Evolutionary conservation across 2,888 invertebrate genomes (phyloP).

Genomic region (Abscondita cerata): DNA sequence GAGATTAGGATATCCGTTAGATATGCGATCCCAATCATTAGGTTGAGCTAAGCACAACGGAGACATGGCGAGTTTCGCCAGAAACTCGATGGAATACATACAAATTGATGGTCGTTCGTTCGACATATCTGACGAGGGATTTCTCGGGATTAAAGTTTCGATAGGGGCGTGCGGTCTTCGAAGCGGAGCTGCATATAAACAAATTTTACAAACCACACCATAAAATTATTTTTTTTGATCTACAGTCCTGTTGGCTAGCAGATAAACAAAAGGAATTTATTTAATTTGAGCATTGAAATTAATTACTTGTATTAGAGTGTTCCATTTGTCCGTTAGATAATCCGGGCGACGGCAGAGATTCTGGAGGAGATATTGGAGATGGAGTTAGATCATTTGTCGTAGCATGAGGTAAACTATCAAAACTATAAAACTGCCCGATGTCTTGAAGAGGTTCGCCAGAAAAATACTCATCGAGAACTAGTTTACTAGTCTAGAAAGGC

Average conservation of each 20-base stretch:
- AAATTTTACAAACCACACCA: conserved; percentile 15
- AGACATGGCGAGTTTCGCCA: conserved; percentile 63
- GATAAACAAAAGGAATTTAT: background rate
- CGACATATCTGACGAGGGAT: conserved; percentile 36
- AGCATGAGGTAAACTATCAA: conserved; percentile 56
- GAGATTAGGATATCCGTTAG: conserved; percentile 61
- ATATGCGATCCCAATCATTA: conserved; percentile 62
- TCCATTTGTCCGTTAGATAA: conserved; percentile 45
- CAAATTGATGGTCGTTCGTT: conserved; percentile 23
- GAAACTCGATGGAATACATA: conserved; percentile 58
- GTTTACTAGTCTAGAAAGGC: conserved; percentile 78
- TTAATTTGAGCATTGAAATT: background rate
- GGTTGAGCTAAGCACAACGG: conserved; percentile 63
- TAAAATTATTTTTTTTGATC: conserved; percentile 9
- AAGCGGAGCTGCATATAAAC: conserved; percentile 42
- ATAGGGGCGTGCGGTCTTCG: conserved; percentile 53
- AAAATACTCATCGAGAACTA: conserved; percentile 88
- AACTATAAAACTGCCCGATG: conserved; percentile 56
- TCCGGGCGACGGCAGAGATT: conserved; percentile 51
- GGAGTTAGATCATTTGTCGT: conserved; percentile 45
- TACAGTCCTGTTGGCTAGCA: conserved; percentile 4
- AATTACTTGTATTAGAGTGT: conserved; percentile 21
- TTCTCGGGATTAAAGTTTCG: conserved; percentile 53
- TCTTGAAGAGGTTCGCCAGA: conserved; percentile 58
- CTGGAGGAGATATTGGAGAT: conserved; percentile 52